Evolutionary conservation across 2,113 vertebrate genomes (phyloP), one percentile per base, ranked within the genome.

Genomic region (Scatophagus argus): DNA sequence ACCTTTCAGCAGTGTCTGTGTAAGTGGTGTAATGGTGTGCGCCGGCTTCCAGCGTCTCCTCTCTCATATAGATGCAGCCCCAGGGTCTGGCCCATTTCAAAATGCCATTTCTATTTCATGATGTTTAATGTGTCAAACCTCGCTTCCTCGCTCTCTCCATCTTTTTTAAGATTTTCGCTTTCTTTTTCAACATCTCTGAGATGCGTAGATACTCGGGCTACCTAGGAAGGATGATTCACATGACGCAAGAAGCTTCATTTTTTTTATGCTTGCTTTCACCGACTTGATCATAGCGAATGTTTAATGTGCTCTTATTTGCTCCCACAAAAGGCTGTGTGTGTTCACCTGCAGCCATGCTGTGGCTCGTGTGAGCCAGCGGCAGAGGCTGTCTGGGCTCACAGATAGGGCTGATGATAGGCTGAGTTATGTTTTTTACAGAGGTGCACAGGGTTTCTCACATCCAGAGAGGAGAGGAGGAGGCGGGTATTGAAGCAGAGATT

Each of bases 241-340:
- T 63, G 59, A 59, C 2, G 36, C 38, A 56, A 66, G 38, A 5
- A 34, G 56, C 66, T 63, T 67, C 23, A 23, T 79, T 47, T 69
- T n/a, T 66, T 61, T 81, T 0, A 54, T 36, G 65, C 70, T 52
- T 73, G 25, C 69, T 82, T 70, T 77, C 1, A 34, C 55, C 43
- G 11, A 27, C 31, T 67, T 72, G 52, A 82, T 86, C 81, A 77
- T 1, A 58, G 41, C 49, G 70, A 86, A 79, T 84, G 52, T 77
- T 82, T 73, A 62, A 86, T 64, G 70, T 3, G 4, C 38, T 39
- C 38, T 43, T 70, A 67, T 80, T 76, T 66, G 23, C 14, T 31
- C 39, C 60, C 38, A n/a, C 69, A 47, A 74, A 72, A 52, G 17
- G 23, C 13, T 17, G 31, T 7, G 41, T 46, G 59, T 34, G 29